Evolutionary conservation across 2,888 invertebrate species (phyloP).

Genomic region (Drosophila incognita): DNA sequence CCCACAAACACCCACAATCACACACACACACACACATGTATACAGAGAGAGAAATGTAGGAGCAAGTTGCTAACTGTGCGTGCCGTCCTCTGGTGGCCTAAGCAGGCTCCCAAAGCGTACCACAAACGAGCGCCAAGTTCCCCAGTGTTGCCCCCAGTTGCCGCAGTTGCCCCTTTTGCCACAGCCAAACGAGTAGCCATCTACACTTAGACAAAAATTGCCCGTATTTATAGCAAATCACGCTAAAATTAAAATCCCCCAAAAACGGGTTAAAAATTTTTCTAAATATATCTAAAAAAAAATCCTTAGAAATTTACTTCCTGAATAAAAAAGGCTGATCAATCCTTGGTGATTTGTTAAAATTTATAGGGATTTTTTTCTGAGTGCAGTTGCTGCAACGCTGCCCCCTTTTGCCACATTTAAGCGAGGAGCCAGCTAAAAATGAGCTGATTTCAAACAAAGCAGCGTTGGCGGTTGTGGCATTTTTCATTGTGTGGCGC

Average conservation of each 20-base stretch:
- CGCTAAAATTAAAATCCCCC: background rate
- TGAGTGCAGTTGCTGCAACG: background rate
- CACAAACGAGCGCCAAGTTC: slow-evolving; percentile 67
- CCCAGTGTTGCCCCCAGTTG: background rate
- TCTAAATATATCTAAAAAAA: background rate
- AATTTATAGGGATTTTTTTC: background rate
- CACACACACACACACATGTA: background rate
- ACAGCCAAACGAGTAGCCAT: slow-evolving; percentile 33
- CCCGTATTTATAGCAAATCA: background rate
- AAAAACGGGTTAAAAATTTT: background rate
- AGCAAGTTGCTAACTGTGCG: slow-evolving; percentile 65
- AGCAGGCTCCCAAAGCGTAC: slow-evolving; percentile 57
- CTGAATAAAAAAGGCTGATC: background rate
- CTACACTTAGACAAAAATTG: slow-evolving; percentile 10
- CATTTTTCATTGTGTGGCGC: slow-evolving; percentile 63
- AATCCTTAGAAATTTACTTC: background rate
- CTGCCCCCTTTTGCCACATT: slow-evolving; percentile 38
- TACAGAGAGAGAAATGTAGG: background rate
- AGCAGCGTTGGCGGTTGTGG: slow-evolving; percentile 57
- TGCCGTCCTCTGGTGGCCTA: slow-evolving; percentile 67
- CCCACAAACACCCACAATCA: background rate
- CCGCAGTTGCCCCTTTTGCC: slow-evolving; percentile 33
- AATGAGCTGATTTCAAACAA: slow-evolving; percentile 76
- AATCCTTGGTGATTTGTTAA: background rate
- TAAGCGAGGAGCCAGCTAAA: slow-evolving; percentile 56